phyloP scores from a whole-genome alignment of 2,113 vertebrate genomes.

The Falcunculus frontatus region DNA sequence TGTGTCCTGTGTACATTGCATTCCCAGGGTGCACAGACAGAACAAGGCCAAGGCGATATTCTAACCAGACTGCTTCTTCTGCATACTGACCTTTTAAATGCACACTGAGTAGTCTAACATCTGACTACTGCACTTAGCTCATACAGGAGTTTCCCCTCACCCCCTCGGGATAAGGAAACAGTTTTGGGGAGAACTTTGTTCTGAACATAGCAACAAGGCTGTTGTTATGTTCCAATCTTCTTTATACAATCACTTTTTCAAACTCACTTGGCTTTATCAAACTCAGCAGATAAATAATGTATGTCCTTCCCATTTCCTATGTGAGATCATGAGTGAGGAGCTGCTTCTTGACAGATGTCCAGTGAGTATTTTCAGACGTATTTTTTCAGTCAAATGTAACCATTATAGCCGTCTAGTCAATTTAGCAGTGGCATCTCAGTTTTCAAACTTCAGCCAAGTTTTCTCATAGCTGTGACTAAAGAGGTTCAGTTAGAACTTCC shows the following conservation, averaged over 20 bases:
- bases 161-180: background rate
- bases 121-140: background rate
- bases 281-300: slow-evolving; percentile 34
- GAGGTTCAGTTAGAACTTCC: background rate
- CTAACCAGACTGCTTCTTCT: background rate
- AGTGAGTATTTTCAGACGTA: slow-evolving; percentile 29
- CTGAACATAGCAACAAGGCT: background rate
- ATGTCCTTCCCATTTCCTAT: slow-evolving; percentile 14
- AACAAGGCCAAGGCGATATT: background rate
- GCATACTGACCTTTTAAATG: background rate
- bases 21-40: background rate
- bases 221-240: background rate
- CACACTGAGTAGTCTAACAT: background rate
- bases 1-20: background rate
- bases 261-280: background rate
- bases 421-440: slow-evolving; percentile 32
- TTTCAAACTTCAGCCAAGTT: slow-evolving; percentile 38
- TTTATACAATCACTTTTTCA: background rate
- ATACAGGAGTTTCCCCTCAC: background rate
- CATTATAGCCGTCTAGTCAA: background rate
- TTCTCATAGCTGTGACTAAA: background rate
- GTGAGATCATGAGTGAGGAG: slow-evolving; percentile 35
- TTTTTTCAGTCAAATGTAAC: slow-evolving; percentile 33
- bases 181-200: background rate
- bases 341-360: slow-evolving; percentile 31